A percentile compares a stretch with the other conserved stretches of the same genome.
phyloP scores from a whole-genome alignment of 2,888 invertebrate species.

The Carcina quercana region DNA sequence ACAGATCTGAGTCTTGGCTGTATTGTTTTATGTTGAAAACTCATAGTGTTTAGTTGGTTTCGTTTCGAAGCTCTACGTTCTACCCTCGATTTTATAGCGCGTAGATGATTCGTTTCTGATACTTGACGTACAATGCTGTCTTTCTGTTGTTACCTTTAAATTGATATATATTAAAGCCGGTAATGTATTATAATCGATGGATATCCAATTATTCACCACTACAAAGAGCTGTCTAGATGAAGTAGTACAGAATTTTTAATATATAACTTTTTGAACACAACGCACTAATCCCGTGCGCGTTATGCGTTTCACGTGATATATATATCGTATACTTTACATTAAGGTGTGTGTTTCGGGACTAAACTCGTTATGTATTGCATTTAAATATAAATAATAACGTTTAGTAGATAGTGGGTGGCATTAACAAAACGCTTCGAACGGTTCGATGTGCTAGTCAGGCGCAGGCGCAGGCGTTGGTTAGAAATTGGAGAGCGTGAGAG shows the following conservation, averaged over 20 bases:
- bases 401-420: slow-evolving; percentile 28
- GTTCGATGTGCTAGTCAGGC: slow-evolving; percentile 39
- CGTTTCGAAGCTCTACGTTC: slow-evolving; percentile 5
- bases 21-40: slow-evolving; percentile 30
- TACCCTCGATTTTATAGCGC: not conserved
- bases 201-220: too few relatives aligned
- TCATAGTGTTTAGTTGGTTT: slow-evolving; percentile 35
- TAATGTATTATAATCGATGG: too few relatives aligned
- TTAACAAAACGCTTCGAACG: slow-evolving; percentile 31
- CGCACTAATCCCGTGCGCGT: too few relatives aligned
- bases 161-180: too few relatives aligned
- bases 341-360: slow-evolving; percentile 20
- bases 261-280: too few relatives aligned
- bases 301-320: too few relatives aligned
- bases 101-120: too few relatives aligned
- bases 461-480: slow-evolving; percentile 18
- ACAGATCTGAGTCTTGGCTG: slow-evolving; percentile 13
- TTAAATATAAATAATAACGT: slow-evolving; percentile 22
- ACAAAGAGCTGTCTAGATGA: too few relatives aligned
- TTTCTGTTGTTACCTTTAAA: too few relatives aligned
- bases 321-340: slow-evolving; percentile 13
- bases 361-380: slow-evolving; percentile 33
- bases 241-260: too few relatives aligned
- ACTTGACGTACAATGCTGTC: not conserved
- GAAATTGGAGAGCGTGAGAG: too few relatives aligned